phyloP scores from a whole-genome alignment of 2,888 invertebrate species.

The Dicranocentrus wangi region DNA sequence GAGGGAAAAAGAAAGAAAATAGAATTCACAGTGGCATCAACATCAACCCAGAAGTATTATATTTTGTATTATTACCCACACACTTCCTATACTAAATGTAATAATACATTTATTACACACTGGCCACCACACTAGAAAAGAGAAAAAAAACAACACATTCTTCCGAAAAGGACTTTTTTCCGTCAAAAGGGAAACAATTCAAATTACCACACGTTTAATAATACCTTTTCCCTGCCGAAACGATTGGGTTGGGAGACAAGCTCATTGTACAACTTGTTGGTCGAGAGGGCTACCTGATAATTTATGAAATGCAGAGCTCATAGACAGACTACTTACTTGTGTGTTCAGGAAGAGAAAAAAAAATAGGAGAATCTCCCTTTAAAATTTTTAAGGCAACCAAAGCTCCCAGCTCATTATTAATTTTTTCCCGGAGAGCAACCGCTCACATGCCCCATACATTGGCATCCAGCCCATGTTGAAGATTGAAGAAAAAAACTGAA shows the following conservation, averaged over 20 bases:
- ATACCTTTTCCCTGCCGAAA: too few species aligned
- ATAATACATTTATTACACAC: too few species aligned
- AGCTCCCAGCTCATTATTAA: slow-evolving; percentile 56
- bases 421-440: slow-evolving; percentile 25
- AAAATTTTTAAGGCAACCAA: slow-evolving; percentile 35
- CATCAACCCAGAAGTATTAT: too few species aligned
- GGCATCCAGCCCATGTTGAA: background rate
- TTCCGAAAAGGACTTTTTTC: too few species aligned
- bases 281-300: slow-evolving; percentile 20
- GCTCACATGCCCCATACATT: background rate
- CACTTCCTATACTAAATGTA: too few species aligned
- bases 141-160: too few species aligned
- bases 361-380: slow-evolving; percentile 21
- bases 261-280: slow-evolving; percentile 42
- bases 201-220: too few species aligned
- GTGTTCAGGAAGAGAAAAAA: background rate
- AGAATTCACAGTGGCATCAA: slow-evolving; percentile 38
- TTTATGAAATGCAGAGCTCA: slow-evolving; percentile 24
- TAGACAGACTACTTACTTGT: too few species aligned
- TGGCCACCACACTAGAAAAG: too few species aligned
- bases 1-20: slow-evolving; percentile 5
- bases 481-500: slow-evolving; percentile 28
- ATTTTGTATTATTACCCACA: too few species aligned
- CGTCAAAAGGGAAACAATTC: too few species aligned
- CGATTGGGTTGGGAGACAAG: background rate